Evolutionary conservation across 2,797 vertebrate species (phyloP).

Genomic region (Pseudomugil gertrudae): DNA sequence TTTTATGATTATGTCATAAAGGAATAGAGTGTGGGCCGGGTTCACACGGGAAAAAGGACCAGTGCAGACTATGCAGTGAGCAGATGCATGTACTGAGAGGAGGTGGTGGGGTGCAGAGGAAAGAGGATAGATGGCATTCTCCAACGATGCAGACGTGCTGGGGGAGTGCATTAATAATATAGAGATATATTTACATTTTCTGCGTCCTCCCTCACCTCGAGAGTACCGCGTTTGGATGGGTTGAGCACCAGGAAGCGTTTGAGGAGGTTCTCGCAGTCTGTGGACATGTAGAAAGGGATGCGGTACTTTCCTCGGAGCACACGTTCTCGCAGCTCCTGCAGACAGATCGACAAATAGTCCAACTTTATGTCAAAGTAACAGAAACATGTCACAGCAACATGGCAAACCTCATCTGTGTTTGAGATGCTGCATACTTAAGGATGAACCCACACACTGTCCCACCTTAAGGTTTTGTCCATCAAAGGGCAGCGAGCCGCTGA

Average conservation of each 20-base stretch:
- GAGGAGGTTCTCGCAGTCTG: slow-evolving; percentile 99
- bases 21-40: slow-evolving; percentile 29
- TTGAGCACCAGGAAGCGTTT: slow-evolving; percentile 99
- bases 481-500: slow-evolving; percentile 97
- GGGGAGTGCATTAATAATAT: slow-evolving; percentile 26
- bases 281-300: slow-evolving; percentile 99
- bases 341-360: slow-evolving; percentile 14
- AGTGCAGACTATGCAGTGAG: slow-evolving; percentile 37
- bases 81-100: slow-evolving; percentile 13
- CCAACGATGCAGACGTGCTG: slow-evolving; percentile 47
- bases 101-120: slow-evolving; percentile 25
- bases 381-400: neutral
- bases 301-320: slow-evolving; percentile 98
- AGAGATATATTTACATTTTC: slow-evolving; percentile 75
- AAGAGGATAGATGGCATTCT: slow-evolving; percentile 54
- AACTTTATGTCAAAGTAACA: neutral
- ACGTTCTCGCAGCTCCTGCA: slow-evolving; percentile 94
- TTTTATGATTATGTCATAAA: slow-evolving; percentile 48
- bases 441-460: neutral
- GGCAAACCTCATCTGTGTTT: too few species aligned
- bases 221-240: slow-evolving; percentile 94
- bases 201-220: slow-evolving; percentile 88
- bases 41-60: slow-evolving; percentile 36
- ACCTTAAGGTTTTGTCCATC: slow-evolving; percentile 99
- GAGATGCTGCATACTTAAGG: too few species aligned